These are phyloP conservation scores for Mungos mungo DNA, from an alignment of 2,113 vertebrate species.

Conservation along the genomic window DNA sequence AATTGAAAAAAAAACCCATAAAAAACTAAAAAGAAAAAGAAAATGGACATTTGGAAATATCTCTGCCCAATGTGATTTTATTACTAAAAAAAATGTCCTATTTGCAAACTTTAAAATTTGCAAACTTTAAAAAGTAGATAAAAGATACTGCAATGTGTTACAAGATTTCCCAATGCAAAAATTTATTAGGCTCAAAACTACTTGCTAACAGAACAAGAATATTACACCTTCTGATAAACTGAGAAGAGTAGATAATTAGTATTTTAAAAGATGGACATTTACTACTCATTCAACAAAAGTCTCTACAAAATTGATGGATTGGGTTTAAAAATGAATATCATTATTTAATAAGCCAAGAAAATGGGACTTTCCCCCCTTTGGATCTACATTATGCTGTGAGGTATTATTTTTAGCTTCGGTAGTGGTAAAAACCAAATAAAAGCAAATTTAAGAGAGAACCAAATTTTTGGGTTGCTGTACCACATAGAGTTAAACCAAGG, in stretches of 20 bases:
- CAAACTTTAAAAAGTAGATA: not conserved
- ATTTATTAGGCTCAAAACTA: not conserved
- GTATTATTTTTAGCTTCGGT: not conserved
- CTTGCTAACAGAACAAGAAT: slow-evolving; percentile 24
- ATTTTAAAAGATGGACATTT: not conserved
- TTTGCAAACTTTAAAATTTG: slow-evolving; percentile 25
- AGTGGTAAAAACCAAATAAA: not conserved
- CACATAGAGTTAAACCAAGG: not conserved
- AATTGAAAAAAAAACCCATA: too few species aligned
- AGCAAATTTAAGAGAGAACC: not conserved
- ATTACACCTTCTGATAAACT: not conserved
- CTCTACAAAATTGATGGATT: not conserved
- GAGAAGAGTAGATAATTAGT: not conserved
- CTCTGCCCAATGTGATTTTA: not conserved
- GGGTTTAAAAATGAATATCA: not conserved
- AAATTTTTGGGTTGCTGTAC: not conserved
- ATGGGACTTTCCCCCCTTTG: not conserved
- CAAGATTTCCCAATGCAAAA: not conserved
- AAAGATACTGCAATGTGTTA: not conserved
- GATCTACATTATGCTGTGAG: not conserved
- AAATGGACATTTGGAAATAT: slow-evolving; percentile 29
- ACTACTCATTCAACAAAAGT: not conserved
- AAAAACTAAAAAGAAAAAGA: not conserved
- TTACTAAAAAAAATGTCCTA: not conserved
- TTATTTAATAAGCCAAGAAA: not conserved